Base-by-base conservation (phyloP, 1,140 invertebrate genomes). In the Venturia canescens region DNA sequence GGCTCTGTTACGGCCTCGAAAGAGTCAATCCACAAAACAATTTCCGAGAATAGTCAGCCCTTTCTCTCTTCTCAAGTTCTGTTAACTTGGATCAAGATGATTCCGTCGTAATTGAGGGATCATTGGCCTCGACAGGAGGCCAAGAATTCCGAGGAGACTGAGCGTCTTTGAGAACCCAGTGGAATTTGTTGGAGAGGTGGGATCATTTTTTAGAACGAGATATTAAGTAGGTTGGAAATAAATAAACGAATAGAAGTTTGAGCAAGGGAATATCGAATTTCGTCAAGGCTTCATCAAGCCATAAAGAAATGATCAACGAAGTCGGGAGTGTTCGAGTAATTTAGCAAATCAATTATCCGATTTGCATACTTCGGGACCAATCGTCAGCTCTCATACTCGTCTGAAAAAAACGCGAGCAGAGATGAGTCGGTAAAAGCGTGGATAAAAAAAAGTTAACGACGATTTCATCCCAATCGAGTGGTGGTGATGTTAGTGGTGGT, bases 21-120 rank as follows among this genome's bases (percentile, higher is more conserved):
- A 76, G 74, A 76, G 26, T 76, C 53, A 38, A 76, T 60, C 13
- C 29, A 27, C 50, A 38, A 76, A 76, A 76, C 74, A 63, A 77
- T 66, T 66, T 44, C 75, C 60, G 31, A n/a, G n/a, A 63, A 63
- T 77, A 44, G 29, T 18, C 15, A 77, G 15, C 53, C 15, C n/a
- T 53, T 0, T 23, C 6, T 15, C 60, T 26, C 21, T 26, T 15
- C 60, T 29, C 21, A 66, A 26, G n/a, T 23, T 66, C 21, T 27
- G 23, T 66, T 3, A 27, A 66, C 60, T 66, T 26, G 21, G 21
- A n/a, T 26, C 13, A 15, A 27, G 60, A 66, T 66, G 13, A 66
- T 66, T 66, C 60, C 60, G 3, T 66, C 27, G n/a, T 66, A 27
- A 66, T 66, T 66, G 23, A 66, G 60, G 23, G 60, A 66, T 66